These are phyloP conservation scores for Phylloscopus trochilus DNA, from an alignment of 2,113 vertebrate species.

Conservation along the genomic window DNA sequence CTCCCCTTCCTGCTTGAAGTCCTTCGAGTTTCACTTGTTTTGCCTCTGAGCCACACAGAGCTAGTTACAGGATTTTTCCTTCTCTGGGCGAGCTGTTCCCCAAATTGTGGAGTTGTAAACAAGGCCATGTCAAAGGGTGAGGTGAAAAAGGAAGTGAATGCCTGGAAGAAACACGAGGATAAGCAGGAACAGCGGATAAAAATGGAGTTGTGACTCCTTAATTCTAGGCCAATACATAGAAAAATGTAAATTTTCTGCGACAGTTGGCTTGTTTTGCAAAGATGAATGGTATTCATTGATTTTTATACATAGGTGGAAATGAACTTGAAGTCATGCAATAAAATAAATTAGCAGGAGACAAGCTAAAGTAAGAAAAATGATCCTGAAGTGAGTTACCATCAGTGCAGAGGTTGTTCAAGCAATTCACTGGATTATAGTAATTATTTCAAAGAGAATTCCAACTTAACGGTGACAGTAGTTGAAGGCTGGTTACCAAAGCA, in stretches of 20 bases:
- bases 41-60: neutral
- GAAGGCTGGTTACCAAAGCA: neutral
- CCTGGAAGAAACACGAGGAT: neutral
- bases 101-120: neutral
- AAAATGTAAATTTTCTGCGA: neutral
- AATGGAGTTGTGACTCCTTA: neutral
- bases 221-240: neutral
- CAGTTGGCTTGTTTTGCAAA: neutral
- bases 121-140: neutral
- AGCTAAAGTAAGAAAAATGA: neutral
- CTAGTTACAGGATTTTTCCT: neutral
- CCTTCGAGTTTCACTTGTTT: neutral
- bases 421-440: neutral
- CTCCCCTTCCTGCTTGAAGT: neutral
- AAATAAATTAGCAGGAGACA: neutral
- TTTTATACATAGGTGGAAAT: neutral
- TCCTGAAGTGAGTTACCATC: neutral
- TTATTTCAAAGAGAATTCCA: neutral
- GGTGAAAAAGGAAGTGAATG: neutral
- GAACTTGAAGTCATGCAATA: neutral
- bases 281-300: neutral
- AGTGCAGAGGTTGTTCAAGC: neutral
- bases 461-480: neutral
- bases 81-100: neutral
- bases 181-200: neutral